Conservation (phyloP, 2,113 vertebrate genomes). For the Mormyrus lacerda region DNA sequence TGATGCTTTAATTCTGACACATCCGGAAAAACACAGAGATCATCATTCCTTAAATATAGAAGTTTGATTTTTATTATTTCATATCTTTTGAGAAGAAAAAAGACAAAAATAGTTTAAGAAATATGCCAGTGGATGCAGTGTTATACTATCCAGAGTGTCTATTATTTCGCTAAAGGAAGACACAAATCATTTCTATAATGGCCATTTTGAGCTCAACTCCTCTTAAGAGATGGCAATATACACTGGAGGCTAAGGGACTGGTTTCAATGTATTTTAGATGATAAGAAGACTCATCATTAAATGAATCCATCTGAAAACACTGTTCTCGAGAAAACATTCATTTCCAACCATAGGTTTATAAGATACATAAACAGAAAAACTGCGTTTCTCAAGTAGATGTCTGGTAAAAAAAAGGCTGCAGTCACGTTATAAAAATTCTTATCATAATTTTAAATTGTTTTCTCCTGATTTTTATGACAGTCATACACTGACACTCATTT, state of each 20-base stretch:
- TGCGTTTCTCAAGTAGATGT: neutral
- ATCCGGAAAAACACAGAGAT: slow-evolving; percentile 6
- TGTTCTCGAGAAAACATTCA: neutral
- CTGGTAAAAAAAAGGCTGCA: neutral
- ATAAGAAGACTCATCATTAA: neutral
- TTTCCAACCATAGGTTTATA: neutral
- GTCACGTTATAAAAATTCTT: neutral
- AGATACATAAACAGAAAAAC: neutral
- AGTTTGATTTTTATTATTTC: neutral
- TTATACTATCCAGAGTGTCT: neutral
- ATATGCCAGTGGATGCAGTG: neutral
- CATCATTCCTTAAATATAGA: slow-evolving; percentile 16
- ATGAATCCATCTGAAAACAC: neutral
- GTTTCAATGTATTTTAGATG: neutral
- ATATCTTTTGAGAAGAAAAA: neutral
- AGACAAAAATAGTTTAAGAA: neutral
- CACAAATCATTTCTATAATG: neutral
- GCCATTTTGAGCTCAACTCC: neutral
- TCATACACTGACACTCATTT: neutral
- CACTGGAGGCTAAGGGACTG: neutral
- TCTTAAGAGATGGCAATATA: neutral
- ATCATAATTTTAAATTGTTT: neutral
- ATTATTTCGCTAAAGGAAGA: neutral
- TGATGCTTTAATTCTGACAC: neutral
- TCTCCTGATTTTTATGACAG: neutral